phyloP scores from a whole-genome alignment of 2,888 invertebrate species.

The Acrocera orbiculus region DNA sequence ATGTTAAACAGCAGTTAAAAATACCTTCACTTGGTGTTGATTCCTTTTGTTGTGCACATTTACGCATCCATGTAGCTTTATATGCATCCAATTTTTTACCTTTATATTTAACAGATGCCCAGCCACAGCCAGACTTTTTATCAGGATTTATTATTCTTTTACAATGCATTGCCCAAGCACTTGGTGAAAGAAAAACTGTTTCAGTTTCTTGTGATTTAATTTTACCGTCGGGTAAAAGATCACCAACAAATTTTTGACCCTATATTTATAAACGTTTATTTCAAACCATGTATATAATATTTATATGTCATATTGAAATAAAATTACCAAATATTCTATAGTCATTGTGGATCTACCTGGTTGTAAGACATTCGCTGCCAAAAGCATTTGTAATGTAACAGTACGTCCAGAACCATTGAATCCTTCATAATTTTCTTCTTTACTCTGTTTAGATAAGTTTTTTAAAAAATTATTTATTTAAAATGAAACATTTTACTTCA shows the following conservation, averaged over 20 bases:
- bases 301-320: slow-evolving; percentile 4
- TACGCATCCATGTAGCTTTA: slow-evolving; percentile 69
- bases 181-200: slow-evolving; percentile 73
- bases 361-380: slow-evolving; percentile 67
- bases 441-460: slow-evolving; percentile 12
- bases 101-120: slow-evolving; percentile 80
- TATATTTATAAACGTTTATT: slow-evolving; percentile 25
- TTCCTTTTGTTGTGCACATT: slow-evolving; percentile 42
- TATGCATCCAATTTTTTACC: slow-evolving; percentile 77
- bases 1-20: not conserved
- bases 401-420: slow-evolving; percentile 39
- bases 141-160: slow-evolving; percentile 81
- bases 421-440: slow-evolving; percentile 27
- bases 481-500: slow-evolving; percentile 27
- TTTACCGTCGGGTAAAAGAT: slow-evolving; percentile 69
- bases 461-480: no score
- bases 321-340: slow-evolving; percentile 67
- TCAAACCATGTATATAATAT: slow-evolving; percentile 2
- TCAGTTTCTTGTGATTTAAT: slow-evolving; percentile 78
- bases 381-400: slow-evolving; percentile 70
- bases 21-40: slow-evolving; percentile 18
- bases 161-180: slow-evolving; percentile 86
- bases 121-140: slow-evolving; percentile 82
- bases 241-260: slow-evolving; percentile 81
- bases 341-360: slow-evolving; percentile 73